A percentile compares a stretch with the other conserved stretches of the same genome.
These are phyloP conservation scores for Strigamia transsilvanica DNA, from an alignment of 2,888 invertebrate genomes.

Conservation along the genomic window DNA sequence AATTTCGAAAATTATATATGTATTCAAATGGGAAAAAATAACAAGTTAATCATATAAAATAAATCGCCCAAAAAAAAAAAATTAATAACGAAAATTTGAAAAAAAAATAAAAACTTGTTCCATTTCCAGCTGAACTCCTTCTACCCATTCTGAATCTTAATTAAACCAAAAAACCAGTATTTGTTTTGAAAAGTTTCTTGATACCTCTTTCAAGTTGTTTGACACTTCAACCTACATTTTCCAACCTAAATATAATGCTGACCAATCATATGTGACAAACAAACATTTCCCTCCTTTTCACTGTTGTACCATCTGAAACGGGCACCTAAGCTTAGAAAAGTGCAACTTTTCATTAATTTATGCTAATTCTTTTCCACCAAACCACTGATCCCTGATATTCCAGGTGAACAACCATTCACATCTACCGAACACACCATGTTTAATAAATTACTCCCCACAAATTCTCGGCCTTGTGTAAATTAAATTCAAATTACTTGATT, in stretches of 20 bases:
- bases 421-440: slow-evolving; percentile 31
- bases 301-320: not conserved
- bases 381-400: slow-evolving; percentile 40
- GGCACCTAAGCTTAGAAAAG: not conserved
- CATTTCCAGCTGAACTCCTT: slow-evolving; percentile 14
- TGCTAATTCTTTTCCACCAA: slow-evolving; percentile 27
- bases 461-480: slow-evolving; percentile 16
- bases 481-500: not conserved
- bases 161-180: slow-evolving; percentile 18
- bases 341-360: slow-evolving; percentile 42
- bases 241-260: not conserved
- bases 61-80: not conserved
- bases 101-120: slow-evolving; percentile 13
- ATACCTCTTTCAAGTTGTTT: not conserved
- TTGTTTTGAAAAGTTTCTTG: slow-evolving; percentile 18
- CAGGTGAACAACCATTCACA: slow-evolving; percentile 36
- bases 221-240: slow-evolving; percentile 39
- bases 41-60: not conserved
- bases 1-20: not conserved
- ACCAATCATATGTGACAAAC: slow-evolving; percentile 28
- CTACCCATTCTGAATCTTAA: slow-evolving; percentile 14
- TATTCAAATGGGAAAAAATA: not conserved
- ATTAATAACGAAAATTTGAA: not conserved
- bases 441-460: slow-evolving; percentile 36
- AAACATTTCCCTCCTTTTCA: slow-evolving; percentile 6